phyloP scores from a whole-genome alignment of 1,140 invertebrate species.

The Drosophila neocordata region DNA sequence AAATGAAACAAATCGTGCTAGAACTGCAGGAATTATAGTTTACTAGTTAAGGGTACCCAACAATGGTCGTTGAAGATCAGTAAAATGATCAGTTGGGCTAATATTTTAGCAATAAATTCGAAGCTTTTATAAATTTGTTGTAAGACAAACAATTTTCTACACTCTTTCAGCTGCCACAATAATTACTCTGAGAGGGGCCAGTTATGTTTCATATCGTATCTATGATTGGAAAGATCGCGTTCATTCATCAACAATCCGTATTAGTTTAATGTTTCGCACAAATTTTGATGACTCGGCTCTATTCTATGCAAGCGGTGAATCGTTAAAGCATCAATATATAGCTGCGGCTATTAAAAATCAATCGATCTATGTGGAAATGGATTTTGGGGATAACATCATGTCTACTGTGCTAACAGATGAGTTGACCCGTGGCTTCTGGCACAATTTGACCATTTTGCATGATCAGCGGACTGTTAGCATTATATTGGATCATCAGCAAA shows the following conservation, averaged over 20 bases:
- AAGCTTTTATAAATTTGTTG: no score
- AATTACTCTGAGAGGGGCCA: constrained; percentile 93
- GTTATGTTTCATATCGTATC: constrained; percentile 95
- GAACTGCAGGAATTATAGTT: no score
- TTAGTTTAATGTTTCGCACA: constrained; percentile 95
- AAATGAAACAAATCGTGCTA: not conserved
- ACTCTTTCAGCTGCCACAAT: constrained; percentile 89
- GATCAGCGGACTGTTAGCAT: constrained; percentile 88
- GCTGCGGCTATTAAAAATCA: constrained; percentile 91
- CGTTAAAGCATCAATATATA: constrained; percentile 91
- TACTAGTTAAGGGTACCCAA: no score
- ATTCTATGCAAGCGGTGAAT: constrained; percentile 94
- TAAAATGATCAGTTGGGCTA: no score
- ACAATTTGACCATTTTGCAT: constrained; percentile 94
- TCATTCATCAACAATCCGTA: constrained; percentile 92
- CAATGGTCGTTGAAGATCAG: no score
- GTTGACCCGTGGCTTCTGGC: constrained; percentile 91
- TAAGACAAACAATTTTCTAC: no score
- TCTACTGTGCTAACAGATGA: constrained; percentile 87
- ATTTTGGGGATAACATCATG: constrained; percentile 91
- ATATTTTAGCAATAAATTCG: no score
- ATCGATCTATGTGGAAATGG: constrained; percentile 90
- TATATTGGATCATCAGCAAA: constrained; percentile 88
- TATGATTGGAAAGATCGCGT: constrained; percentile 96
- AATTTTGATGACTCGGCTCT: constrained; percentile 93